A percentile compares a stretch with the other conserved stretches of the same genome.
Evolutionary conservation across 1,140 invertebrate species (phyloP).

Genomic region (Heliconius congener): DNA sequence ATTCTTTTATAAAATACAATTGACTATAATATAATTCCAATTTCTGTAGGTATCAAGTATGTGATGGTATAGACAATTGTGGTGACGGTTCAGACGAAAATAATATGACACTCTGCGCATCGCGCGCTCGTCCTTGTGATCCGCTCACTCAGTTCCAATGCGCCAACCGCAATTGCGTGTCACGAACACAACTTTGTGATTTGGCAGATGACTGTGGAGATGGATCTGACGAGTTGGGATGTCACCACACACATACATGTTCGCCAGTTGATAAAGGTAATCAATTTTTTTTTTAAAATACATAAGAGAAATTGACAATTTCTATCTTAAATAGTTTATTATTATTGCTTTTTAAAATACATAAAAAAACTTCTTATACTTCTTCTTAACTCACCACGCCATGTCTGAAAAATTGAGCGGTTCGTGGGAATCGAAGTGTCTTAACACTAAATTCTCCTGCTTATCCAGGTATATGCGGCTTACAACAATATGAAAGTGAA

Average conservation of each 20-base stretch:
- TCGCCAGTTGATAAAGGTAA: constrained; percentile 83
- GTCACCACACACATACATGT: constrained; percentile 90
- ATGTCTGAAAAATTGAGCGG: too few species aligned
- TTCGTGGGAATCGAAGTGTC: too few species aligned
- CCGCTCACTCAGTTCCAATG: constrained; percentile 91
- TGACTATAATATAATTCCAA: neutral
- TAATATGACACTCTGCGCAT: constrained; percentile 92
- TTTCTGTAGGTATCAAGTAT: constrained; percentile 81
- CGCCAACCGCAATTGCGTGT: constrained; percentile 94
- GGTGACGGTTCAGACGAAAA: constrained; percentile 97
- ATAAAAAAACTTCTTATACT: too few species aligned
- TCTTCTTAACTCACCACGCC: too few species aligned
- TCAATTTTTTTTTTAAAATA: neutral
- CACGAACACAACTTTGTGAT: constrained; percentile 91
- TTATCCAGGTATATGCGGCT: too few species aligned
- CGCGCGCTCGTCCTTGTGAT: constrained; percentile 87
- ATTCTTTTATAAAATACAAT: neutral
- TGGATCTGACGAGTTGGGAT: constrained; percentile 94
- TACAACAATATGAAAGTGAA: too few species aligned
- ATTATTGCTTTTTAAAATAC: too few species aligned
- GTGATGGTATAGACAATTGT: constrained; percentile 94
- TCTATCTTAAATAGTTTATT: too few species aligned
- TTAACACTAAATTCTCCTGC: too few species aligned
- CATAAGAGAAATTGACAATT: too few species aligned
- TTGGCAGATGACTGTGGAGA: constrained; percentile 98